phyloP scores from a whole-genome alignment of 2,797 vertebrate species.

The Falco berigora region DNA sequence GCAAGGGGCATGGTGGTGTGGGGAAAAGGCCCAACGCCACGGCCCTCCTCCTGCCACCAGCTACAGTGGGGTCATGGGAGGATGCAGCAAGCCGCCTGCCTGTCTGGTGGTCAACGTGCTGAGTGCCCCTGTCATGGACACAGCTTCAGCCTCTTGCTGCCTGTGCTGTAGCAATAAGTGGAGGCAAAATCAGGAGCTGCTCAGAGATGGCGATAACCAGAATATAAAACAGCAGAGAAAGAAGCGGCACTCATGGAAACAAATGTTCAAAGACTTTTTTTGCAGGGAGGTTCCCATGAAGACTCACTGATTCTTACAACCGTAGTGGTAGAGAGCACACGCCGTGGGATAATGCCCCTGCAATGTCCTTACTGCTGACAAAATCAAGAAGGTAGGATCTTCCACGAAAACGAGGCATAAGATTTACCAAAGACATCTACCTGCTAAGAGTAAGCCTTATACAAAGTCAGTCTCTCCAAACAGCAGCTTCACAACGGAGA shows the following conservation, averaged over 20 bases:
- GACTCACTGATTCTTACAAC: not conserved
- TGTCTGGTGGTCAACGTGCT: not conserved
- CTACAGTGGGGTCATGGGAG: not conserved
- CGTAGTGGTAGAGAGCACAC: not conserved
- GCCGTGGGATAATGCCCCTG: rapidly evolving
- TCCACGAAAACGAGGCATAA: not conserved
- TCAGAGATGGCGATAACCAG: not conserved
- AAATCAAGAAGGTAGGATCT: not conserved
- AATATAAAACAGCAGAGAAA: not conserved
- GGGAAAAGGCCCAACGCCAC: not conserved
- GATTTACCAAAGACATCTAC: not conserved
- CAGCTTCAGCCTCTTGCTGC: not conserved
- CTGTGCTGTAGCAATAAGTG: not conserved
- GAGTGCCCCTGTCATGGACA: not conserved
- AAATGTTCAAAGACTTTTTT: not conserved
- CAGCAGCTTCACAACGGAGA: not conserved
- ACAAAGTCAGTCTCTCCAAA: not conserved
- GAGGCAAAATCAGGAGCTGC: not conserved
- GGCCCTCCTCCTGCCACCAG: not conserved
- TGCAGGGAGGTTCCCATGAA: not conserved
- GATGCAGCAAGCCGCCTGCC: not conserved
- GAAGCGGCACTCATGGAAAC: not conserved
- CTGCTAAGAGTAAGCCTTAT: not conserved
- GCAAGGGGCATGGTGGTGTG: not conserved
- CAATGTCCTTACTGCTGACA: not conserved